Percentiles rank a stretch among this genome's conserved stretches.
phyloP scores from a whole-genome alignment of 2,888 invertebrate species.

The Nemotelus pantherinus region DNA sequence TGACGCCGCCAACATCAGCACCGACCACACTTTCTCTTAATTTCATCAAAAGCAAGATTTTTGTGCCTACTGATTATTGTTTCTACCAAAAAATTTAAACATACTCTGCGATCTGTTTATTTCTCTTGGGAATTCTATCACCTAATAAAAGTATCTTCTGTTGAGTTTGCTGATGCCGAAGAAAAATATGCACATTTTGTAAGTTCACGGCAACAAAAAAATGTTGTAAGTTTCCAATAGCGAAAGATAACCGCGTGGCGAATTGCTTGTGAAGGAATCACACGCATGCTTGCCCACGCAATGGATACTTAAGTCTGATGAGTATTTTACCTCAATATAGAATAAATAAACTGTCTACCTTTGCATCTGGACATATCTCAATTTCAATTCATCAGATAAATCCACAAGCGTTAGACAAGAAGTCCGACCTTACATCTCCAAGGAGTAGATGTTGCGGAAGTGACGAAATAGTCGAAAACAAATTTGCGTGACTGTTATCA shows the following conservation, averaged over 20 bases:
- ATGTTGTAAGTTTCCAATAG: too few species aligned
- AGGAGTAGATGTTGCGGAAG: neutral
- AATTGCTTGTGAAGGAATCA: too few species aligned
- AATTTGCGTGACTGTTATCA: neutral
- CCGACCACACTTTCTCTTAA: too few species aligned
- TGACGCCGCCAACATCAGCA: too few species aligned
- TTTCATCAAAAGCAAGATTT: too few species aligned
- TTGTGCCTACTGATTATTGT: neutral
- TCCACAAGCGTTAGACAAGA: too few species aligned
- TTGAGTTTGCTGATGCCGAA: too few species aligned
- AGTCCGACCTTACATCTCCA: neutral
- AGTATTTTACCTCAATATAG: neutral
- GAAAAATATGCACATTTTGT: too few species aligned
- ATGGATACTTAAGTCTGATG: neutral
- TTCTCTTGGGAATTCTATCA: neutral
- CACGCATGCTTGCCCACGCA: neutral
- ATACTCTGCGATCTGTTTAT: neutral
- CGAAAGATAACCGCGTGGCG: too few species aligned
- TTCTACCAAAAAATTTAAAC: neutral
- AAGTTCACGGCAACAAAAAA: too few species aligned
- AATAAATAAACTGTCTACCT: neutral
- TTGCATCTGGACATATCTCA: too few species aligned
- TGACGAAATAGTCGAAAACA: neutral
- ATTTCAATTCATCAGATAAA: too few species aligned
- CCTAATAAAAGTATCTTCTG: neutral